Evolutionary conservation across 2,113 vertebrate genomes (phyloP).

Genomic region (Motacilla alba): DNA sequence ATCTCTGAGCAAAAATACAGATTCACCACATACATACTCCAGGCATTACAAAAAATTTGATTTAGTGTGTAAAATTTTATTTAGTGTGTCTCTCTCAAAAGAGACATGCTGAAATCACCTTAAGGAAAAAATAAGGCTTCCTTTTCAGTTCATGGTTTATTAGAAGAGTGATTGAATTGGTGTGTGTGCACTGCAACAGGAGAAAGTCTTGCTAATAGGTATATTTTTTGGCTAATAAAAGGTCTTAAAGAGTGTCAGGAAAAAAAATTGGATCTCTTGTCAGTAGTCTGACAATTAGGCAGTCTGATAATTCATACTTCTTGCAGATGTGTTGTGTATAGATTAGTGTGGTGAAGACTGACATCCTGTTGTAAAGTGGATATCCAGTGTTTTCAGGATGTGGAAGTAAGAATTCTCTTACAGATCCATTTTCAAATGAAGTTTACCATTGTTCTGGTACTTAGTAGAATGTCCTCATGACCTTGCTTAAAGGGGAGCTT

Average conservation of each 20-base stretch:
- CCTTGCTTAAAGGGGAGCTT: neutral
- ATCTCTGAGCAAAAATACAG: neutral
- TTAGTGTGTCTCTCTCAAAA: neutral
- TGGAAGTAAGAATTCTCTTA: neutral
- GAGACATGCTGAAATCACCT: neutral
- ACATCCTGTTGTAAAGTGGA: neutral
- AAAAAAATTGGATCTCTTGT: neutral
- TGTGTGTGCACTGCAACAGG: neutral
- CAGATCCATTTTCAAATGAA: neutral
- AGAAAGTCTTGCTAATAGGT: neutral
- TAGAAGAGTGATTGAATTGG: neutral
- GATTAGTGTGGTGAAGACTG: neutral
- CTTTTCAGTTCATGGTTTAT: neutral
- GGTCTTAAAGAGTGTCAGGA: neutral
- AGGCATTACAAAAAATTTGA: neutral
- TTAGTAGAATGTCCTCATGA: neutral
- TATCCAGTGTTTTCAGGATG: neutral
- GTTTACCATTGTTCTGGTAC: neutral
- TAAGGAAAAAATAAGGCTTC: neutral
- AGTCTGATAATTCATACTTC: neutral
- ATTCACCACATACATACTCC: neutral
- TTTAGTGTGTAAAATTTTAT: neutral
- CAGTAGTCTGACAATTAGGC: neutral
- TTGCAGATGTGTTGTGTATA: neutral
- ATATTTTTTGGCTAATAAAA: neutral